phyloP scores from a whole-genome alignment of 2,797 vertebrate species.

The Hozukius guyotensis region DNA sequence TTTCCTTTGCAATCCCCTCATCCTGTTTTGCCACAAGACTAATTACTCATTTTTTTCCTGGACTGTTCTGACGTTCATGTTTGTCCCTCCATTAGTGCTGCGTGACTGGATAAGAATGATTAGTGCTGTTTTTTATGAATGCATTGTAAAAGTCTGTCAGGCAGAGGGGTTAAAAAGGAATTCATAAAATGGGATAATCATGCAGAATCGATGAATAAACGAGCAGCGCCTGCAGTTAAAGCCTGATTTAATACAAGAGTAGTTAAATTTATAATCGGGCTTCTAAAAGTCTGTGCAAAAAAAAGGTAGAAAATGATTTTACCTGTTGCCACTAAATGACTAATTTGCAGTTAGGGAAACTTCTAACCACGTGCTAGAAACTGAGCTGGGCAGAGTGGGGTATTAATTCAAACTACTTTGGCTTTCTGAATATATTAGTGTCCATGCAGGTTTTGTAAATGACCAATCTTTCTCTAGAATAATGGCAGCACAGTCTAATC shows the following conservation, averaged over 20 bases:
- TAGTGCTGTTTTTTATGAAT: slow-evolving; percentile 47
- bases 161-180: slow-evolving; percentile 43
- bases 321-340: not conserved
- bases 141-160: slow-evolving; percentile 32
- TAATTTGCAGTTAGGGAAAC: slow-evolving; percentile 6
- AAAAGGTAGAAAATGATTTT: not conserved
- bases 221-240: not conserved
- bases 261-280: not conserved
- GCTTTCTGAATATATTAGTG: slow-evolving; percentile 2
- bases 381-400: slow-evolving; percentile 9
- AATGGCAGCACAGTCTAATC: not conserved
- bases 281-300: not conserved
- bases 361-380: not conserved
- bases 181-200: slow-evolving; percentile 46
- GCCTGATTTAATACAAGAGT: not conserved
- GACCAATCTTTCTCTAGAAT: not conserved
- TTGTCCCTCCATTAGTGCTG: slow-evolving; percentile 57
- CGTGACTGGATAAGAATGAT: slow-evolving; percentile 53
- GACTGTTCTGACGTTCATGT: slow-evolving; percentile 26
- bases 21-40: slow-evolving; percentile 29
- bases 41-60: slow-evolving; percentile 52
- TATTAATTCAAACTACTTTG: slow-evolving; percentile 7
- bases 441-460: not conserved
- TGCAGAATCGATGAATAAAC: slow-evolving; percentile 25
- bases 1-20: slow-evolving; percentile 8